Percentiles rank a stretch among this genome's conserved stretches.
Conservation (phyloP, 2,888 invertebrate genomes). For the Ischnura elegans region DNA sequence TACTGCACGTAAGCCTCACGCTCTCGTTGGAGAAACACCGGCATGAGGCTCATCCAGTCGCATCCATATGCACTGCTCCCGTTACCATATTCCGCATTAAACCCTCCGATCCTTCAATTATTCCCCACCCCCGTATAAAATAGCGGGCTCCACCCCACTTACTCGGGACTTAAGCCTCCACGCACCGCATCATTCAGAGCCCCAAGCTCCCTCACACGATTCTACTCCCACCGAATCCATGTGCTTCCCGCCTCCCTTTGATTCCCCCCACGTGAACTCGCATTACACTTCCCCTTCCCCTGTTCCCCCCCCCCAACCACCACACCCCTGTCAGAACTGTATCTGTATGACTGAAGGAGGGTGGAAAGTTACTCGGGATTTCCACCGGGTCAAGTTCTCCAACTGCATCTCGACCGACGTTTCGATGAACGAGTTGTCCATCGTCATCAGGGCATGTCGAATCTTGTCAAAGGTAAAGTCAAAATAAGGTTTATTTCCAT, state of each 20-base stretch:
- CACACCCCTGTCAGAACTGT: background rate
- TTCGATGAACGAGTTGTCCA: too few relatives aligned
- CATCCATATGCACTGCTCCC: background rate
- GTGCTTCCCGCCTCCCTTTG: background rate
- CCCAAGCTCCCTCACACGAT: too few relatives aligned
- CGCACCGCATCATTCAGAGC: background rate
- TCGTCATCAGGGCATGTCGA: too few relatives aligned
- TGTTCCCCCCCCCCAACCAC: background rate
- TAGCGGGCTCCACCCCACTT: background rate
- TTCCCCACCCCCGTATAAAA: background rate
- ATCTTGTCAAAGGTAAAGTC: too few relatives aligned
- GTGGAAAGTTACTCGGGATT: too few relatives aligned
- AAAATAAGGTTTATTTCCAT: too few relatives aligned
- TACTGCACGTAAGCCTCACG: too few relatives aligned
- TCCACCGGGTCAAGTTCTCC: too few relatives aligned
- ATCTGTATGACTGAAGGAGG: too few relatives aligned
- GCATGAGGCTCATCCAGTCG: background rate
- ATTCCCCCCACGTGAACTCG: background rate
- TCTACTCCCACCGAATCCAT: slow-evolving; percentile 3
- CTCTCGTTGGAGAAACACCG: background rate
- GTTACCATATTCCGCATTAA: background rate
- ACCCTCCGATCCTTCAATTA: background rate
- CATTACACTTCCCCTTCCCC: background rate
- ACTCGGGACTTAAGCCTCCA: background rate
- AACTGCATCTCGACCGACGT: too few relatives aligned